Conservation (phyloP, 1,140 invertebrate species). For the Probaryconus sp. region DNA sequence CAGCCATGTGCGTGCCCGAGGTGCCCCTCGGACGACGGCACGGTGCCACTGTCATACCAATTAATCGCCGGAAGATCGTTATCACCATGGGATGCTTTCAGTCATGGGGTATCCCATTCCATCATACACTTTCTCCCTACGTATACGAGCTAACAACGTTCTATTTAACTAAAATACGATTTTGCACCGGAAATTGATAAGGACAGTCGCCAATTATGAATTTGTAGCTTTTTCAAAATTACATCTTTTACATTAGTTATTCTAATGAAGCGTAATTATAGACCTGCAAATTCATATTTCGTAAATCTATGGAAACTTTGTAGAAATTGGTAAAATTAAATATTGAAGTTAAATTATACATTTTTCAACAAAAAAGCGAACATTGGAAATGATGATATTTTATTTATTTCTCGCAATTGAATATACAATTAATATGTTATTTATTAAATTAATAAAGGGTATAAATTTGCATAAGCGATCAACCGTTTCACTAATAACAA, state of each 20-base stretch:
- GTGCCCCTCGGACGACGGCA: conserved; percentile 57
- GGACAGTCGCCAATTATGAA: conserved; percentile 47
- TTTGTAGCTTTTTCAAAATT: conserved; percentile 37
- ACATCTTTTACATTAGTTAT: conserved; percentile 9
- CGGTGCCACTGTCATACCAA: conserved; percentile 76
- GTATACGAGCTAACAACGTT: conserved; percentile 37
- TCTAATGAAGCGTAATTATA: conserved; percentile 38
- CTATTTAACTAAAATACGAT: conserved; percentile 52
- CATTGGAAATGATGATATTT: no score
- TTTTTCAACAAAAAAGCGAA: no score
- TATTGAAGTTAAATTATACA: no score
- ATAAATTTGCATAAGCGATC: no score
- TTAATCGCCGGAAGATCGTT: conserved; percentile 76
- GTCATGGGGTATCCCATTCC: conserved; percentile 68
- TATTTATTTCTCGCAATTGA: no score
- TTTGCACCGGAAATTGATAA: conserved; percentile 50
- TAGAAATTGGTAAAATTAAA: no score
- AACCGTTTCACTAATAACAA: no score
- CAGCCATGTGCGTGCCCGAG: conserved; percentile 58
- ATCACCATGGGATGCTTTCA: conserved; percentile 76
- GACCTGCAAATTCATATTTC: no score
- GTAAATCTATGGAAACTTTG: no score
- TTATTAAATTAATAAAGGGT: no score
- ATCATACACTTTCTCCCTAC: conserved; percentile 47
- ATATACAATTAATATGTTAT: no score